Evolutionary conservation across 2,797 vertebrate species (phyloP).

Genomic region (Coilia nasus): DNA sequence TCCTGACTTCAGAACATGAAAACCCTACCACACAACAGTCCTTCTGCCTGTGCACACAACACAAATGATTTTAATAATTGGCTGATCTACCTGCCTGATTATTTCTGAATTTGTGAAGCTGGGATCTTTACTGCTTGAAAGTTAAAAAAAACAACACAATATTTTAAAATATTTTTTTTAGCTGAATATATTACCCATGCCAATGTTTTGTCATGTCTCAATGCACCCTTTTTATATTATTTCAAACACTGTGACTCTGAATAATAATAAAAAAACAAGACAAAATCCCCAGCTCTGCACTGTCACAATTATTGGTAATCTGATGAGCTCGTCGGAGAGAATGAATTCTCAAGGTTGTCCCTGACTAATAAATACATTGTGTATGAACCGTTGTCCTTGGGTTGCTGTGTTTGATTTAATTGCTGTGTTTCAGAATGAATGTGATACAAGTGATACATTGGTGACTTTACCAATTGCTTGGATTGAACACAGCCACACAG

Average conservation of each 20-base stretch:
- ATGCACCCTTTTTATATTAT: neutral
- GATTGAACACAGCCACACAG: conserved; percentile 42
- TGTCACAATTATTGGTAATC: conserved; percentile 1
- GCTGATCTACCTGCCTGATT: no score
- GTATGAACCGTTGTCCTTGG: conserved; percentile 16
- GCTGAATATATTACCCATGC: neutral
- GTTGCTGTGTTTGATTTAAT: conserved; percentile 43
- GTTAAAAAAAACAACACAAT: neutral
- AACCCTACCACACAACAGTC: no score
- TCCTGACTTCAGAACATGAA: no score
- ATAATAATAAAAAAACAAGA: neutral
- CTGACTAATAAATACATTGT: neutral
- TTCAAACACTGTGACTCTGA: neutral
- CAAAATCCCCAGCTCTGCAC: neutral
- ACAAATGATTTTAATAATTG: no score
- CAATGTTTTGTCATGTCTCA: neutral
- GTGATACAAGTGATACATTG: conserved; percentile 23
- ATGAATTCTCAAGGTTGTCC: conserved; percentile 13
- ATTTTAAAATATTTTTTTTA: neutral
- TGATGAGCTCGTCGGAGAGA: neutral
- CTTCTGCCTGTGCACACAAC: no score
- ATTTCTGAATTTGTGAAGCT: no score
- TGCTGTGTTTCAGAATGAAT: conserved; percentile 40
- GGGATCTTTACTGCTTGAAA: neutral
- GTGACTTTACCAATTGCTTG: neutral